Percentiles rank a stretch among this genome's conserved stretches.
phyloP scores from a whole-genome alignment of 1,140 invertebrate genomes.

The Cydia amplana region DNA sequence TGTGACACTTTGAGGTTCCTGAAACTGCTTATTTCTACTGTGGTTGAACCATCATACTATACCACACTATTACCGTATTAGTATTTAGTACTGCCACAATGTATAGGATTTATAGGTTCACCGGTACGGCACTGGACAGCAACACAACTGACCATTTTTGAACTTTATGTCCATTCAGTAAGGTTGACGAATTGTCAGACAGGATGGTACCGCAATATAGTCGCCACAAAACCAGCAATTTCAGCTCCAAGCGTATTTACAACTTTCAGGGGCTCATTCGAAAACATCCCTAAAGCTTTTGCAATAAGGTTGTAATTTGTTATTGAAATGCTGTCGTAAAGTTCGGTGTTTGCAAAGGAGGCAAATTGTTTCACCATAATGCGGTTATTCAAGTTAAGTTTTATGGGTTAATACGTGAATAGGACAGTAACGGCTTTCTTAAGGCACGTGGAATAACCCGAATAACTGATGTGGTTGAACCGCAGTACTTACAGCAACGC shows the following conservation, averaged over 20 bases:
- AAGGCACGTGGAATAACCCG: no score
- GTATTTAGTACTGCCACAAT: background rate
- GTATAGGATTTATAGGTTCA: background rate
- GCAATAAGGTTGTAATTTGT: background rate
- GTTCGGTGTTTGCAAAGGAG: background rate
- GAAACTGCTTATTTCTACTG: no score
- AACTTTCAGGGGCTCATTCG: background rate
- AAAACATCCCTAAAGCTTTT: background rate
- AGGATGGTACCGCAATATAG: background rate
- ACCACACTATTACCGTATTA: no score
- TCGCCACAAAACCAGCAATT: background rate
- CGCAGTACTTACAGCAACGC: no score
- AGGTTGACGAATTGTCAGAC: no score
- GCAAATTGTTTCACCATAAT: slow-evolving; percentile 6
- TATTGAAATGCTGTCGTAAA: background rate
- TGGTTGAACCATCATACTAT: background rate
- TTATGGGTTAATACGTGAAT: background rate
- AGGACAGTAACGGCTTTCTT: no score
- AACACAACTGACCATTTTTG: no score
- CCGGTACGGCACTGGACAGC: background rate
- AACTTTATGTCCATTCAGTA: no score
- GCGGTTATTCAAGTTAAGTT: background rate
- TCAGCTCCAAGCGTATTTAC: background rate
- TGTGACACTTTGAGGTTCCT: no score
- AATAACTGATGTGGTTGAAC: no score